These are phyloP conservation scores for Drosophila emarginata DNA, from an alignment of 2,888 invertebrate species.

Conservation along the genomic window DNA sequence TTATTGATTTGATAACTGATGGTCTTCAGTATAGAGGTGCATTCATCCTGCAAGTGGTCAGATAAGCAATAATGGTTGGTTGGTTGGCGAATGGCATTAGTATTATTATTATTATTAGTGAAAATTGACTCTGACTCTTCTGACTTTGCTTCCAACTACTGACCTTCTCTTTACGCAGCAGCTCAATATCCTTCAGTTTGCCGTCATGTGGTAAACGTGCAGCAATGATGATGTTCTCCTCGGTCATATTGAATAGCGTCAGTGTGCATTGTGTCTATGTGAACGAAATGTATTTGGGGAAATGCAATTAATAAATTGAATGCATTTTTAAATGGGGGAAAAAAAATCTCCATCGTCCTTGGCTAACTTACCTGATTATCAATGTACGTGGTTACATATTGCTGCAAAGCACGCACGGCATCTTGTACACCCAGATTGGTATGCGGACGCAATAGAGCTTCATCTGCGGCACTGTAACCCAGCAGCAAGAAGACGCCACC, in stretches of 20 bases:
- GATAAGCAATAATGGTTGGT: slow-evolving; percentile 37
- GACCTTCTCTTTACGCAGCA: slow-evolving; percentile 89
- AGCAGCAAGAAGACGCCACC: slow-evolving; percentile 94
- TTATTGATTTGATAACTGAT: slow-evolving; percentile 93
- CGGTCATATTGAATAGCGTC: slow-evolving; percentile 92
- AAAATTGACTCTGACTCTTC: slow-evolving; percentile 16
- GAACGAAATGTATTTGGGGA: slow-evolving; percentile 85
- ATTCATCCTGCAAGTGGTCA: slow-evolving; percentile 88
- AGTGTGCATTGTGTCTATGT: slow-evolving; percentile 91
- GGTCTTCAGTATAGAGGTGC: slow-evolving; percentile 90
- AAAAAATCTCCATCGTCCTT: background rate
- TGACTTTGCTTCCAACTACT: slow-evolving; percentile 40
- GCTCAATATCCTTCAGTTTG: slow-evolving; percentile 86
- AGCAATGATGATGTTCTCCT: slow-evolving; percentile 93
- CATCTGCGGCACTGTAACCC: slow-evolving; percentile 95
- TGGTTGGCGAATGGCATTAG: too few relatives aligned
- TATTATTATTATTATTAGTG: slow-evolving; percentile 18
- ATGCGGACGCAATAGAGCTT: slow-evolving; percentile 90
- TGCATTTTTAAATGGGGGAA: slow-evolving; percentile 1
- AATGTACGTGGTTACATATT: slow-evolving; percentile 88
- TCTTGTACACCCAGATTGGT: slow-evolving; percentile 93
- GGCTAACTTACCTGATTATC: slow-evolving; percentile 86
- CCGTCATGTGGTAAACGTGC: slow-evolving; percentile 88
- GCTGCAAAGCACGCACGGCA: slow-evolving; percentile 91
- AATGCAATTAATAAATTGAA: slow-evolving; percentile 51